Conservation (phyloP, 2,888 invertebrate species). For the Perizoma affinitatum region DNA sequence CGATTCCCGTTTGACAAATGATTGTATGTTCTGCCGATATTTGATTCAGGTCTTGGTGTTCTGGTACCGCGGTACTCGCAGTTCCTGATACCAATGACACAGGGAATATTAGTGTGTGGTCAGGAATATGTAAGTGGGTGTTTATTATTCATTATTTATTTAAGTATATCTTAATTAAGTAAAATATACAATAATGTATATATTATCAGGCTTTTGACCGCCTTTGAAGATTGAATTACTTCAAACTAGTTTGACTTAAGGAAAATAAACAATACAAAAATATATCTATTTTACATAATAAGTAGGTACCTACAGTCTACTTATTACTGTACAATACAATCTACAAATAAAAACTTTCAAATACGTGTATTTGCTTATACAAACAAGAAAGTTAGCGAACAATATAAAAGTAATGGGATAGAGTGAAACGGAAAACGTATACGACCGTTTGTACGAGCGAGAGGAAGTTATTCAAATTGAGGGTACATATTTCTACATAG, state of each 20-base stretch:
- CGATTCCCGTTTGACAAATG: too few relatives aligned
- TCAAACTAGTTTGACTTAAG: not conserved
- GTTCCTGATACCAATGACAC: too few relatives aligned
- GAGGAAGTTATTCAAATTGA: constrained; percentile 81
- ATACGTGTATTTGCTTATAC: constrained; percentile 84
- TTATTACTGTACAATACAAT: constrained; percentile 76
- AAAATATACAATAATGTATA: too few relatives aligned
- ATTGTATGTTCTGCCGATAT: too few relatives aligned
- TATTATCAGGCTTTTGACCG: too few relatives aligned
- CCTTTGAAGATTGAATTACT: too few relatives aligned
- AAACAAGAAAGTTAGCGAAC: constrained; percentile 85
- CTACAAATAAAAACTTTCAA: constrained; percentile 84
- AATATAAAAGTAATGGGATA: constrained; percentile 84
- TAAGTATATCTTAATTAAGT: too few relatives aligned
- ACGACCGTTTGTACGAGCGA: constrained; percentile 57
- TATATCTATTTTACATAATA: constrained; percentile 46
- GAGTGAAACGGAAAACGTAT: constrained; percentile 60
- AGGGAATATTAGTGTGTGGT: too few relatives aligned
- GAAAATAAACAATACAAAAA: constrained; percentile 33
- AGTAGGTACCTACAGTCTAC: constrained; percentile 49
- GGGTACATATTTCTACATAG: constrained; percentile 84
- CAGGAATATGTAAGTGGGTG: too few relatives aligned
- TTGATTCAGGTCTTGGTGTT: too few relatives aligned
- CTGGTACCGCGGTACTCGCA: too few relatives aligned
- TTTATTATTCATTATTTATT: too few relatives aligned